Conservation (phyloP, 2,888 invertebrate genomes). For the Acrocyrtus sp. region DNA sequence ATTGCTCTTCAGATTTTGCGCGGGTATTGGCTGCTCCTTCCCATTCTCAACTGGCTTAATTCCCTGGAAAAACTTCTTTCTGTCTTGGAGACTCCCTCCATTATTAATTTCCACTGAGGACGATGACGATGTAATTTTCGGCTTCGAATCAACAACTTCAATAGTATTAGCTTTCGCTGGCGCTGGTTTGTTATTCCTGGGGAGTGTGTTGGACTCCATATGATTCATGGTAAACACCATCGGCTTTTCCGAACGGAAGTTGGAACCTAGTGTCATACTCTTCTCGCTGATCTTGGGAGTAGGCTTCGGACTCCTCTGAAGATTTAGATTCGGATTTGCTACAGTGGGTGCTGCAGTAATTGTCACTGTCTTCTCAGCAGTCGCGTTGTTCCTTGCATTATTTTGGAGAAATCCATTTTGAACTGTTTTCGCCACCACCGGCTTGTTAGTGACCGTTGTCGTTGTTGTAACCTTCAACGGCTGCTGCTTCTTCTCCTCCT, state of each 20-base stretch:
- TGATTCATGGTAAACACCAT: slow-evolving; percentile 41
- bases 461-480: neutral
- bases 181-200: slow-evolving; percentile 19
- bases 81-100: slow-evolving; percentile 35
- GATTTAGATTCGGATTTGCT: too few relatives aligned
- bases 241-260: slow-evolving; percentile 39
- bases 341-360: slow-evolving; percentile 6
- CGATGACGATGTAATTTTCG: slow-evolving; percentile 1
- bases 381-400: neutral
- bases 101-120: slow-evolving; percentile 23
- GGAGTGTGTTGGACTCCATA: slow-evolving; percentile 48
- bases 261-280: slow-evolving; percentile 29
- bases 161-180: neutral
- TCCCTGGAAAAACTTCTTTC: slow-evolving; percentile 62
- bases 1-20: slow-evolving; percentile 60
- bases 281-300: slow-evolving; percentile 6
- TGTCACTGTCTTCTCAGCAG: neutral
- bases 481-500: neutral
- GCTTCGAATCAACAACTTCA: slow-evolving; percentile 9
- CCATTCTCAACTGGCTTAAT: slow-evolving; percentile 59
- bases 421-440: neutral
- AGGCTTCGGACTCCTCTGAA: too few relatives aligned
- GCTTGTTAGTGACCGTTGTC: neutral
- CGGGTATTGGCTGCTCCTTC: slow-evolving; percentile 61
- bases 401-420: neutral